Evolutionary conservation across 2,888 invertebrate genomes (phyloP).

Genomic region (Nomada lathburiana): DNA sequence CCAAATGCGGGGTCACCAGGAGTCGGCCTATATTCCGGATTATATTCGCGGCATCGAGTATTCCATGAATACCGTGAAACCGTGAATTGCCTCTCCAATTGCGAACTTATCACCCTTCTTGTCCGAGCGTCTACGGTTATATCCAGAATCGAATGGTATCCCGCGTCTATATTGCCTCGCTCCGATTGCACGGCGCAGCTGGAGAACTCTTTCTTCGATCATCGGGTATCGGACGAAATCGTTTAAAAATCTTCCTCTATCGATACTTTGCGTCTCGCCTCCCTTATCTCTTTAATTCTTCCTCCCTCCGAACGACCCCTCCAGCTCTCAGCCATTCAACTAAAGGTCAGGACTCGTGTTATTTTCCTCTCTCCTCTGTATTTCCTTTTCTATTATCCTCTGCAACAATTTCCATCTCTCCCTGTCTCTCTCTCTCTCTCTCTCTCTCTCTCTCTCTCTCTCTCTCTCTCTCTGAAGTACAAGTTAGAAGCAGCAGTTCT

Average conservation of each 20-base stretch:
- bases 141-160: slow-evolving; percentile 11
- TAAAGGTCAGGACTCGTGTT: slow-evolving; percentile 9
- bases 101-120: slow-evolving; percentile 50
- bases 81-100: slow-evolving; percentile 44
- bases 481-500: slow-evolving; percentile 5
- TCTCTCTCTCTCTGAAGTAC: not conserved
- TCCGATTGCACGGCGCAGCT: slow-evolving; percentile 5
- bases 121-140: slow-evolving; percentile 38
- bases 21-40: slow-evolving; percentile 30
- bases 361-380: not conserved
- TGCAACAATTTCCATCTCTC: not conserved
- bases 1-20: not conserved
- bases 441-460: not conserved
- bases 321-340: not conserved
- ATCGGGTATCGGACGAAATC: slow-evolving; percentile 13
- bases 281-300: slow-evolving; percentile 28
- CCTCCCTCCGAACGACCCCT: not conserved
- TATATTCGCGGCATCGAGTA: slow-evolving; percentile 46
- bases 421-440: not conserved
- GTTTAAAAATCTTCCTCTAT: slow-evolving; percentile 27
- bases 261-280: slow-evolving; percentile 9
- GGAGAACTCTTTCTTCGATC: slow-evolving; percentile 24
- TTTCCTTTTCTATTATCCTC: not conserved
- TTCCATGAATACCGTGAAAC: slow-evolving; percentile 52
- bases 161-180: slow-evolving; percentile 33